Evolutionary conservation across 2,888 invertebrate species (phyloP).

Genomic region (Gasteruption jaculator): DNA sequence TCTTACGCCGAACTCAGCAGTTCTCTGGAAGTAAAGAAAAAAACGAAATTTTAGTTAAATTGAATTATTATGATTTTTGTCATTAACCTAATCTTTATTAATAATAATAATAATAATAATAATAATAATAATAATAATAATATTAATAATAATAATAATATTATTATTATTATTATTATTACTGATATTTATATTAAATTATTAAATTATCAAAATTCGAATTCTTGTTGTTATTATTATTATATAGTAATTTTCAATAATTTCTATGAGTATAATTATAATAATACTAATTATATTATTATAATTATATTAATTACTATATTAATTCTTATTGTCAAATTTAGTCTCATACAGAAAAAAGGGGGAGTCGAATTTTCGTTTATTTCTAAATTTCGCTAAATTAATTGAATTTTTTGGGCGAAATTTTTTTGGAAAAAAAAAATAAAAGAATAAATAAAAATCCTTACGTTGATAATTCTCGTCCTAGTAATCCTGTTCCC

Average conservation of each 20-base stretch:
- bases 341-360: neutral
- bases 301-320: too few species aligned
- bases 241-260: constrained; percentile 1
- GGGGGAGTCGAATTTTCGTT: neutral
- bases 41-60: constrained; percentile 1
- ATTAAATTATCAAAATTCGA: neutral
- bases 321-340: neutral
- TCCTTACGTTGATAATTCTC: constrained; percentile 66
- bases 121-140: constrained; percentile 1
- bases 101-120: constrained; percentile 1
- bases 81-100: neutral
- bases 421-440: too few species aligned
- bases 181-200: neutral
- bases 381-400: neutral
- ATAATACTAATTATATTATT: neutral
- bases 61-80: constrained; percentile 2
- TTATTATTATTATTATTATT: too few species aligned
- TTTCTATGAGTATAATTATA: constrained; percentile 3
- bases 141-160: neutral
- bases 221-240: neutral
- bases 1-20: constrained; percentile 51
- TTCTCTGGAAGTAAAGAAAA: constrained; percentile 43
- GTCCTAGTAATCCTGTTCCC: constrained; percentile 58
- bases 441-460: constrained; percentile 7
- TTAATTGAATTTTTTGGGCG: too few species aligned